phyloP scores from a whole-genome alignment of 2,888 invertebrate genomes.

The Amaurobius ferox region DNA sequence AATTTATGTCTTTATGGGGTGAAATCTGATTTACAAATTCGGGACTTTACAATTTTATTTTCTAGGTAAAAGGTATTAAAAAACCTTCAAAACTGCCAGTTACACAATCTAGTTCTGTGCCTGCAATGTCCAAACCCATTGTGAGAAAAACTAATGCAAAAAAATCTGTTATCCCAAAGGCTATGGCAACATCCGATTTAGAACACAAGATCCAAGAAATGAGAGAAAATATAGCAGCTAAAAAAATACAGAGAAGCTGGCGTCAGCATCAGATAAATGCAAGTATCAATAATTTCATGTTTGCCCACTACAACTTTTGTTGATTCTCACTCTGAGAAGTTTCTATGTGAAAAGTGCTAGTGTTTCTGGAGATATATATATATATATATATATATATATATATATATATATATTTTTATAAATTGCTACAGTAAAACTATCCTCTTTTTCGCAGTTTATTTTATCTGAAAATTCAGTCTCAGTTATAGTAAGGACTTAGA shows the following conservation, averaged over 20 bases:
- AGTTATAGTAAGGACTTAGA: too few relatives aligned
- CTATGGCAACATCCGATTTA: background rate
- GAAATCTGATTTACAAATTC: too few relatives aligned
- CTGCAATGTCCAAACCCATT: background rate
- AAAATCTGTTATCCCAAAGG: background rate
- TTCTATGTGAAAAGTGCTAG: background rate
- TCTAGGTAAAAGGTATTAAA: background rate
- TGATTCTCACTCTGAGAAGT: too few relatives aligned
- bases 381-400: too few relatives aligned
- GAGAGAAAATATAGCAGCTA: conserved; percentile 66
- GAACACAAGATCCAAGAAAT: conserved; percentile 33
- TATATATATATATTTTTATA: too few relatives aligned
- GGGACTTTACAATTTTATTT: background rate
- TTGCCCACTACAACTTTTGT: too few relatives aligned
- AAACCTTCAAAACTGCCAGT: conserved; percentile 2
- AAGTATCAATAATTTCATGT: too few relatives aligned
- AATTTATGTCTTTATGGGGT: too few relatives aligned
- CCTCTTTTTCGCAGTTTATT: too few relatives aligned
- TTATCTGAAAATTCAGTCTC: too few relatives aligned
- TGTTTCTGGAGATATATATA: too few relatives aligned
- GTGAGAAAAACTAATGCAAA: background rate
- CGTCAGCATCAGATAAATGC: conserved; percentile 52
- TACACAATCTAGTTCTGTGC: background rate
- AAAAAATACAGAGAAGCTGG: conserved; percentile 67
- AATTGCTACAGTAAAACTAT: too few relatives aligned